Conservation (phyloP, 2,797 vertebrate species). For the Philypnodon macrostomus region DNA sequence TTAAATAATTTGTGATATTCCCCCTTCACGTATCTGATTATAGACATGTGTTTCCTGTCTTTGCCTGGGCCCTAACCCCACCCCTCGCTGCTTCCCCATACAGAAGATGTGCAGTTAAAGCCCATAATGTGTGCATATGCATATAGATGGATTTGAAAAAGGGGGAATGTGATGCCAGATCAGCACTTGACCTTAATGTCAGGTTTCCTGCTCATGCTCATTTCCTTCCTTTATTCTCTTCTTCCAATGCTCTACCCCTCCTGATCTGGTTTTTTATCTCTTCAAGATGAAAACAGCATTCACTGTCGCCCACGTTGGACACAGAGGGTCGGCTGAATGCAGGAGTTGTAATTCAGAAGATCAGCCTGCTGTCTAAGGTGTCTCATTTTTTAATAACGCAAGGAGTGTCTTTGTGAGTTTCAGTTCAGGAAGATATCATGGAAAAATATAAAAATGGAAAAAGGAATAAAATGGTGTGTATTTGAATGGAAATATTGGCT, state of each 20-base stretch:
- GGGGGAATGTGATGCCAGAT: slow-evolving; percentile 57
- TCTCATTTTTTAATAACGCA: slow-evolving; percentile 28
- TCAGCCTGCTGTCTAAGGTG: slow-evolving; percentile 23
- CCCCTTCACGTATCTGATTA: slow-evolving; percentile 52
- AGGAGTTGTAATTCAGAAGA: slow-evolving; percentile 39
- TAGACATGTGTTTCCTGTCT: slow-evolving; percentile 47
- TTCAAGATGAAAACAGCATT: slow-evolving; percentile 44
- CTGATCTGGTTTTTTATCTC: slow-evolving; percentile 39
- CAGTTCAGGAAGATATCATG: slow-evolving; percentile 11
- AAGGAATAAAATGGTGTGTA: too few species aligned
- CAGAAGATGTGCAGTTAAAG: slow-evolving; percentile 17
- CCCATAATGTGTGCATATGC: slow-evolving; percentile 34
- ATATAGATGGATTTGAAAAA: slow-evolving; percentile 57
- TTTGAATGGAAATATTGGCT: too few species aligned
- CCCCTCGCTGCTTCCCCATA: slow-evolving; percentile 24
- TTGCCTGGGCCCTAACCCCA: slow-evolving; percentile 22
- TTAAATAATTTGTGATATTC: slow-evolving; percentile 48
- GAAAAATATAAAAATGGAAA: too few species aligned
- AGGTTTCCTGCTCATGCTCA: slow-evolving; percentile 33
- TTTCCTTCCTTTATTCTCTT: slow-evolving; percentile 26
- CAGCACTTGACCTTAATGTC: slow-evolving; percentile 66
- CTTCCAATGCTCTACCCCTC: slow-evolving; percentile 9
- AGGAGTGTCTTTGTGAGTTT: slow-evolving; percentile 4
- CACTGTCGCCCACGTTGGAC: slow-evolving; percentile 14
- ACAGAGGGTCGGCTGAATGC: slow-evolving; percentile 27